Evolutionary conservation across 1,140 invertebrate species (phyloP).

Genomic region (Procambarus virginalis): DNA sequence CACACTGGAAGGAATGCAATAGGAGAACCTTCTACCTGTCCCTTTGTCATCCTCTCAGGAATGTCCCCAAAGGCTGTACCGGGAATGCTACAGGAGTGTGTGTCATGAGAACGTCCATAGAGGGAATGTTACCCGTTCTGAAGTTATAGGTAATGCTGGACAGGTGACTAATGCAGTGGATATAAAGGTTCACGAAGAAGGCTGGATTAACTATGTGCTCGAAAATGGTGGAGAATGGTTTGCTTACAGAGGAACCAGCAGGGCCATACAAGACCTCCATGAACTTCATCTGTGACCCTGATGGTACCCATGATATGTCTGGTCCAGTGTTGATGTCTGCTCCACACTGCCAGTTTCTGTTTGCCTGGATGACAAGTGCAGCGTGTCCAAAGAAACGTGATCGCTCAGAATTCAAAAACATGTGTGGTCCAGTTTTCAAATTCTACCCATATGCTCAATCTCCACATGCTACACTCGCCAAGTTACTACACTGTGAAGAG

Average conservation of each 20-base stretch:
- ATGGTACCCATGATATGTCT: background rate
- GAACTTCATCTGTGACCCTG: slow-evolving; percentile 1
- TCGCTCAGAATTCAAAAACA: background rate
- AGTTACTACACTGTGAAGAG: slow-evolving; percentile 6
- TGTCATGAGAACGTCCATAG: background rate
- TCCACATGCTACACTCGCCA: slow-evolving; percentile 19
- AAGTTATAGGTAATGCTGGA: background rate
- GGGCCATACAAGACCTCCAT: slow-evolving; percentile 2
- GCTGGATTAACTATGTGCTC: background rate
- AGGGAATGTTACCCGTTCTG: no score
- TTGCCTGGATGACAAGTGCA: slow-evolving; percentile 34
- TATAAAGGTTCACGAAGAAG: background rate
- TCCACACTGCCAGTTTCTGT: background rate
- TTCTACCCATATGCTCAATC: slow-evolving; percentile 12
- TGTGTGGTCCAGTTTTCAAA: slow-evolving; percentile 35
- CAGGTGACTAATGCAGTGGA: background rate
- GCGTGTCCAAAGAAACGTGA: slow-evolving; percentile 33
- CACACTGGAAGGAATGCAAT: background rate
- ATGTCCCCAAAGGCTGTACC: slow-evolving; percentile 1
- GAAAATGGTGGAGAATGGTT: background rate
- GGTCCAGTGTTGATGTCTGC: slow-evolving; percentile 18
- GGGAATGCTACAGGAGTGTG: slow-evolving; percentile 27
- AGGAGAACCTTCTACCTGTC: slow-evolving; percentile 2
- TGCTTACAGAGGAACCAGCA: background rate
- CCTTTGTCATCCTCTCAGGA: slow-evolving; percentile 39